Evolutionary conservation across 92 coral and sea anemone genomes (phyloP), one percentile per base, ranked within the genome.

Genomic region (Paragorgia papillata): DNA sequence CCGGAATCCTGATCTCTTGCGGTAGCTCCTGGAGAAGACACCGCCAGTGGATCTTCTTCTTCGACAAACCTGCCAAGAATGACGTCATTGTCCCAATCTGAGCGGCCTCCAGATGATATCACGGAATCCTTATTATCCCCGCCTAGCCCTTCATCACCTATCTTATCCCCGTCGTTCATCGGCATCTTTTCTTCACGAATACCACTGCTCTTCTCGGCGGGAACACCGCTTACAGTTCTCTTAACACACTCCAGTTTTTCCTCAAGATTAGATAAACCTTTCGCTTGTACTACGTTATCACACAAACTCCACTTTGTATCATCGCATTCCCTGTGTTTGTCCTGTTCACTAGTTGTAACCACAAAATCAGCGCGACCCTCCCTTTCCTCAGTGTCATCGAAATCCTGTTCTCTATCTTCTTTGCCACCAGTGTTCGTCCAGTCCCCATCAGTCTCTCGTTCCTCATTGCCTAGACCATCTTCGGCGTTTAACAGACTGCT

Each of bases 1-100:
- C 76, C 76, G 22, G 76, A 49, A 51, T 69, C 76, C 7, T 69
- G 59, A 69, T 69, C 76, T 21, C 28, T 69, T 2, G 37, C 61
- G 2, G 43, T 2, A 22, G 48, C 46, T 1, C 9, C 69, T 17
- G 48, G 46, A 7, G 76, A 49, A 9, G 76, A 69, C 8, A 69
- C 21, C 13, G 76, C 76, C 24, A 66, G 73, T 6, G 73, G 73
- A 3, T 26, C 73, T 20, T 66, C 73, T 3, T 28, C 24, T 1
- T 21, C 73, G 14, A 27, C 55, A 6, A 66, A 37, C 51, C 17
- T 64, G 51, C 37, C 73, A 8, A 46, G 56, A 63, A 67, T 67
- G n/a, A 67, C 30, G 58, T 22, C 57, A 8, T 22, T 3, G 18
- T 48, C 37, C 18, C 30, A 60, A 18, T 30, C 61, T 29, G 73